Evolutionary conservation across 2,113 vertebrate genomes (phyloP), one percentile per base, ranked within the genome.

Genomic region (Onychorhynchus coronatus): DNA sequence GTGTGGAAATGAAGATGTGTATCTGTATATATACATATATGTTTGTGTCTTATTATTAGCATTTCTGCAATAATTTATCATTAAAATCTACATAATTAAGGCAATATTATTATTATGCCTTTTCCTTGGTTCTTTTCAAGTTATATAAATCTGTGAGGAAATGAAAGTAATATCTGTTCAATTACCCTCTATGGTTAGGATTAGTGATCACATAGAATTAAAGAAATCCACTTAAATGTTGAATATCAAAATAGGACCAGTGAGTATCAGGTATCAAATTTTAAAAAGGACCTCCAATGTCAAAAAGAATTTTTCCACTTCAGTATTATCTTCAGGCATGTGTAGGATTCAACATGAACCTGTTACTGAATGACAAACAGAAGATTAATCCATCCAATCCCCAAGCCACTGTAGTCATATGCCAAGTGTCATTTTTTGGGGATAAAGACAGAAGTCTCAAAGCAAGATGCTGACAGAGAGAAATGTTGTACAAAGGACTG

Each of bases 381-480:
- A 79, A 80, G 90, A 94, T 56, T 55, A 97, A 96, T 85, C 94
- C 72, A 49, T 88, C 50, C 59, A 96, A 72, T 78, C 72, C 95
- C 82, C 88, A 86, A 90, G 68, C 47, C 46, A 77, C 72, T 35
- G 15, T 6, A 93, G 83, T 93, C 75, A 80, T 95, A 94, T 78
- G 72, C 59, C 79, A 96, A 79, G 59, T 94, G 85, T 93, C 72
- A 31, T 39, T 91, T 95, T 87, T 75, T 90, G 58, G 83, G 75
- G 31, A 52, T 87, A 65, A 95, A 56, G 88, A 90, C 63, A 92
- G 78, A 94, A 80, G 75, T 86, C 94, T 96, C 72, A 95, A 94
- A 96, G 93, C 76, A 96, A 93, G 79, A 90, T 94, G 92, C 78
- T 95, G 95, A 96, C 82, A 96, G 93, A 91, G 55, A 92, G 52